Conservation (phyloP, 30 jellyfish, hydroid and myxozoan genomes). For the Clytia hemisphaerica region DNA sequence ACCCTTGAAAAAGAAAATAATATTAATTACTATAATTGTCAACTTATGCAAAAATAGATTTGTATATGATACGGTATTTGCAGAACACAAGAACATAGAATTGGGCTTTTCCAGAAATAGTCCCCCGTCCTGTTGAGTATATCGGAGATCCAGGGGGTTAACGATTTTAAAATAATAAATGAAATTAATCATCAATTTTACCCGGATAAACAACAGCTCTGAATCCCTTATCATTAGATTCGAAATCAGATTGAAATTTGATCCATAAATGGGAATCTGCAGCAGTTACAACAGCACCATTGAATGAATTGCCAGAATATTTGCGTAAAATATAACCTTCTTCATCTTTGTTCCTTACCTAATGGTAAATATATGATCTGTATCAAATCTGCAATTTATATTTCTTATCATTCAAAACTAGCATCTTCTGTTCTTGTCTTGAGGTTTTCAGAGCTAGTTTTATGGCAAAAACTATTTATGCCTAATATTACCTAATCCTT, state of each 20-base stretch:
- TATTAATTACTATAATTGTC: background rate
- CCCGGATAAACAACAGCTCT: slow-evolving; percentile 59
- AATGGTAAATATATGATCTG: no score
- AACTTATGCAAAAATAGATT: background rate
- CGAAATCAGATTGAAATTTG: slow-evolving; percentile 58
- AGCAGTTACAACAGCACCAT: slow-evolving; percentile 23
- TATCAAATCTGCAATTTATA: no score
- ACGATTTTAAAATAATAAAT: background rate
- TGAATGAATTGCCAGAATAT: slow-evolving; percentile 36
- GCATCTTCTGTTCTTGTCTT: no score
- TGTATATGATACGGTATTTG: no score
- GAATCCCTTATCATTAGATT: slow-evolving; percentile 56
- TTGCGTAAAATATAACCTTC: slow-evolving; percentile 37
- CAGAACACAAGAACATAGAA: background rate
- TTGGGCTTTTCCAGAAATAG: background rate
- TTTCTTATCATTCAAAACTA: no score
- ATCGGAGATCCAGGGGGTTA: background rate
- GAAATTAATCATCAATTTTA: background rate
- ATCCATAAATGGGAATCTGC: slow-evolving; percentile 34
- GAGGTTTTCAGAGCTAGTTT: no score
- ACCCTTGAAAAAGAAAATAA: slow-evolving; percentile 34
- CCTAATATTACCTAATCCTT: no score
- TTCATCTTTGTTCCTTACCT: no score
- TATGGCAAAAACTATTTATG: no score
- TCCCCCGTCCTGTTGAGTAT: background rate